Evolutionary conservation across 2,888 invertebrate species (phyloP), one percentile per base, ranked within the genome.

Genomic region (Lasius platythorax): DNA sequence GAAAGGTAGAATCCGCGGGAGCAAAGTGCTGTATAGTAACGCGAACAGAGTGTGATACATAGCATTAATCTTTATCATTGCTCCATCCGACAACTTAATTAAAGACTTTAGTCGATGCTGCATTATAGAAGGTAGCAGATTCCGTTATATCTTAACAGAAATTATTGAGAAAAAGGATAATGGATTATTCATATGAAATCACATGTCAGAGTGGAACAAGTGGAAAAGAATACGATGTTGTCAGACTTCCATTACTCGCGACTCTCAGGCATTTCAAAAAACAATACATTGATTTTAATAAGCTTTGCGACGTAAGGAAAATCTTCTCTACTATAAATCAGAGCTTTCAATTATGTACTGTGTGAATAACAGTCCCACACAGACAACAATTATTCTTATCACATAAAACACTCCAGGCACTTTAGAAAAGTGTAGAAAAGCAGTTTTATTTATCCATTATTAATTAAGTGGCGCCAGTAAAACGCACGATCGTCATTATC

Each of bases 61-160:
- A 37, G 46, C 46, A 33, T 79, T 79, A 50, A 81, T 81, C 37
- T 74, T 81, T 61, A 75, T 81, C 76, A 46, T 61, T 46, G 79
- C 28, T 81, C 33, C 12, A 37, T 12, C 28, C 23, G 33, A 33
- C 61, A 74, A 37, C 28, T 61, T 40, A 61, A 81, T 81, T 81
- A 75, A 61, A 37, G 61, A 12, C 15, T 30, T 70, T 72, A 72
- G 40, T 78, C 72, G 53, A 61, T 61, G 43, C 56, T 40, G 53
- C 33, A 50, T 40, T 56, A 58, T 18, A 28, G 53, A 67, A 63
- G 43, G 18, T 58, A 72, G 9, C 9, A 56, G 43, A 73, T 61
- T 28, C 3, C n/a, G 15, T 33, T 37, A 28, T 40, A 40, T 15
- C 33, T 61, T 33, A 15, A 33, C 18, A 40, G 56, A 33, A 6